A percentile compares a stretch with the other conserved stretches of the same genome.
phyloP scores from a whole-genome alignment of 2,888 invertebrate species.

The Chrysina gloriosa region DNA sequence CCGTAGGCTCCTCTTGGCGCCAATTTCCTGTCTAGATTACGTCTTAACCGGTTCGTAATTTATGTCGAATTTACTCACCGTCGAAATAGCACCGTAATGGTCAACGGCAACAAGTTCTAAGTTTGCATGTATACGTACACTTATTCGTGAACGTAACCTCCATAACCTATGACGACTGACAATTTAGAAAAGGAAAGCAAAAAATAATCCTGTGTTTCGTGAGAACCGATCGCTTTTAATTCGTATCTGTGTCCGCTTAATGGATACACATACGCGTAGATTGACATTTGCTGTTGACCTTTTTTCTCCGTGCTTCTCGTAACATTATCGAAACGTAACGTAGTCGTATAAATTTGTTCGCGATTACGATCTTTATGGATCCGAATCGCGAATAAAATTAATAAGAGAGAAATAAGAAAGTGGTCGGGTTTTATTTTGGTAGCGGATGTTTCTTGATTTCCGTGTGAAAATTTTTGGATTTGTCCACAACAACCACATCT shows the following conservation, averaged over 20 bases:
- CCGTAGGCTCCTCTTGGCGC: constrained; percentile 12
- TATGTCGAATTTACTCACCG: constrained; percentile 14
- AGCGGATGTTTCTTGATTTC: constrained; percentile 5
- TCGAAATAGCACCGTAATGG: not conserved
- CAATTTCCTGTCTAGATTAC: constrained; percentile 27
- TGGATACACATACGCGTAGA: not conserved
- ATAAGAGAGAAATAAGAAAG: constrained; percentile 4
- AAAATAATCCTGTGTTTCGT: constrained; percentile 19
- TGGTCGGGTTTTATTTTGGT: not conserved
- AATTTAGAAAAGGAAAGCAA: constrained; percentile 14
- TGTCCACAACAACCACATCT: too few species aligned
- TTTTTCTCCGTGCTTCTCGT: not conserved
- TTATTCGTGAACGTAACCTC: not conserved
- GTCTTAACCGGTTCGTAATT: constrained; percentile 19
- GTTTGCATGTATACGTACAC: not conserved
- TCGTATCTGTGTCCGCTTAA: constrained; percentile 2
- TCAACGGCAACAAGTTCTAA: not conserved
- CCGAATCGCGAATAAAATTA: not conserved
- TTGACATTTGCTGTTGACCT: constrained; percentile 25
- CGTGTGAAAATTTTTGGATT: constrained; percentile 19
- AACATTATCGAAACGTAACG: not conserved
- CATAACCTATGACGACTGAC: constrained; percentile 12
- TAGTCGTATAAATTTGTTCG: not conserved
- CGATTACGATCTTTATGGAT: not conserved
- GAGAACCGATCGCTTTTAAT: constrained; percentile 30